A percentile compares a stretch with the other conserved stretches of the same genome.
These are phyloP conservation scores for Cirrhinus mrigala DNA, from an alignment of 2,797 vertebrate genomes.

Conservation along the genomic window DNA sequence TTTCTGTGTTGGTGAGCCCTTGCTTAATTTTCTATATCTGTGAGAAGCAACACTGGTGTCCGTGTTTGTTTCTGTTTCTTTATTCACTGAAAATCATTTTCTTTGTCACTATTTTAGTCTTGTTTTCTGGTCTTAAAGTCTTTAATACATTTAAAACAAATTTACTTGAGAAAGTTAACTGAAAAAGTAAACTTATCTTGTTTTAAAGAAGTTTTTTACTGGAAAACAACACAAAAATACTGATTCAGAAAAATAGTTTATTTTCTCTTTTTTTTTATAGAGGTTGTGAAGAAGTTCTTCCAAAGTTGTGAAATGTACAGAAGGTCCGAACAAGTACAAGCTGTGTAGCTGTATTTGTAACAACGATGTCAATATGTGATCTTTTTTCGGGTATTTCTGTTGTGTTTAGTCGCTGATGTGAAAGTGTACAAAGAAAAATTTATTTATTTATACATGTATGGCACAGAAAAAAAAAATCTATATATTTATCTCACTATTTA, in stretches of 20 bases:
- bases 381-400: constrained; percentile 38
- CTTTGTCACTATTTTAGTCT: neutral
- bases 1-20: constrained; percentile 10
- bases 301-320: constrained; percentile 23
- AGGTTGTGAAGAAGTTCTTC: constrained; percentile 26
- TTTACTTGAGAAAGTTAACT: neutral
- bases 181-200: neutral
- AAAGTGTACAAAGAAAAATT: constrained; percentile 57
- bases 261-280: constrained; percentile 13
- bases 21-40: constrained; percentile 24
- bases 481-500: constrained; percentile 66
- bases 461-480: constrained; percentile 52
- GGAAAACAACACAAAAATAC: neutral
- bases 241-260: neutral
- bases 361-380: constrained; percentile 40
- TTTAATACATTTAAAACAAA: neutral
- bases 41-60: constrained; percentile 42
- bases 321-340: constrained; percentile 33
- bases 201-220: neutral
- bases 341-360: constrained; percentile 27
- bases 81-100: neutral
- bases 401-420: constrained; percentile 57
- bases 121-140: constrained; percentile 4
- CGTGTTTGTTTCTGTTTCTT: constrained; percentile 11
- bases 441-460: constrained; percentile 62